Evolutionary conservation across 1,140 invertebrate genomes (phyloP).

Genomic region (Aphis gossypii): DNA sequence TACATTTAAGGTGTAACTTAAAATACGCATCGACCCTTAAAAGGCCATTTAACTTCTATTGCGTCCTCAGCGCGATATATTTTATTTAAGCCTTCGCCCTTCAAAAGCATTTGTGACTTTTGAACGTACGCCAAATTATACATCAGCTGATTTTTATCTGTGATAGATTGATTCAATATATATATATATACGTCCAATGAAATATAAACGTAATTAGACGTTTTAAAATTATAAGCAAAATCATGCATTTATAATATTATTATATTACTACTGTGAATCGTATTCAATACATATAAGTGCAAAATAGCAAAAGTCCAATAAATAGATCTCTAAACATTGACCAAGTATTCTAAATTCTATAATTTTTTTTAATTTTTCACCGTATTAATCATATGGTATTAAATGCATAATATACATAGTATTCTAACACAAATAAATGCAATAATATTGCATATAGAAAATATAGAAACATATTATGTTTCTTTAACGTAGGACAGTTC

Average conservation of each 20-base stretch:
- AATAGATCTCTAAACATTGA: too few relatives aligned
- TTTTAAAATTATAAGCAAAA: background rate
- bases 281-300: too few relatives aligned
- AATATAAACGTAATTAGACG: background rate
- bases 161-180: slow-evolving; percentile 25
- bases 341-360: too few relatives aligned
- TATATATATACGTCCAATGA: background rate
- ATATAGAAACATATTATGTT: too few relatives aligned
- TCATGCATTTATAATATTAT: background rate
- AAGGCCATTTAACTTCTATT: background rate
- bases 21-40: slow-evolving; percentile 2
- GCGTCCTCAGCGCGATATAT: background rate
- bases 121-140: slow-evolving; percentile 38
- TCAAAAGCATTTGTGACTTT: slow-evolving; percentile 17
- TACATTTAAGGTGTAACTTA: background rate
- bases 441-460: too few relatives aligned
- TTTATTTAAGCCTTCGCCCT: background rate
- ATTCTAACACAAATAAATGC: too few relatives aligned
- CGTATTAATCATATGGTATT: too few relatives aligned
- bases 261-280: too few relatives aligned
- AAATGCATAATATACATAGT: too few relatives aligned
- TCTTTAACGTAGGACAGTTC: too few relatives aligned
- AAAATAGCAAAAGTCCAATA: too few relatives aligned
- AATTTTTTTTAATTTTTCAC: too few relatives aligned
- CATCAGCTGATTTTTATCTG: slow-evolving; percentile 29